Base-by-base conservation (phyloP, 2,888 invertebrate species). In the Ecliptopera silaceata region DNA sequence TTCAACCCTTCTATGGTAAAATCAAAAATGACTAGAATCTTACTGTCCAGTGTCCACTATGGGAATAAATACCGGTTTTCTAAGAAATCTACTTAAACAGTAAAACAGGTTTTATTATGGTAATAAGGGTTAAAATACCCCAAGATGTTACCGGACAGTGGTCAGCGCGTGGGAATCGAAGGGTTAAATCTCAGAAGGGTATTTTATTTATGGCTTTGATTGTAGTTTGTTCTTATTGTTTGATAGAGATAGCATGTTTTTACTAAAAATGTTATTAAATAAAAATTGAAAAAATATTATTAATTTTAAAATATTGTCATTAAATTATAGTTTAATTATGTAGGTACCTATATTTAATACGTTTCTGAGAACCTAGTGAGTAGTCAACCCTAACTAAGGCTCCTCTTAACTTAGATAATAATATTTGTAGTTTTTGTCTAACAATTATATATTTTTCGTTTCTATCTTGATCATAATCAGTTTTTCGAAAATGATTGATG, bases 11-110 rank as follows among this genome's bases (percentile, higher is more conserved):
- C 70, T 51, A 70, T 64, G 15, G 59, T 62, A 39, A 59, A 65
- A 46, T 57, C 46, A 57, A 56, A 70, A 78, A 64, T 79, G 77
- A 75, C 55, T 36, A 62, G 17, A 31, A 57, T 12, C 1, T 13
- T 3, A 47, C 46, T 54, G 20, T 18, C 52, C 50, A 17, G 29
- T 72, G 76, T 72, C 77, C 80, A 75, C 55, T 75, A 66, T 83
- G 82, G 61, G 82, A 84, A 80, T 26, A 0, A 10, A 54, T 80
- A 80, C 81, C 55, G 70, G 79, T 81, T 79, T 66, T 63, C 55
- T 45, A 69, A 70, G 65, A 68, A 68, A 59, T 52, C 59, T 63
- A 56, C 49, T 71, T 65, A n/a, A n/a, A 67, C 64, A 36, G 15
- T 61, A 68, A 71, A 72, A 71, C 69, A 44, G 57, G 74, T 76